Percentiles rank a stretch among this genome's conserved stretches.
Conservation (phyloP, 2,888 invertebrate genomes). For the Leucophora obtusa region DNA sequence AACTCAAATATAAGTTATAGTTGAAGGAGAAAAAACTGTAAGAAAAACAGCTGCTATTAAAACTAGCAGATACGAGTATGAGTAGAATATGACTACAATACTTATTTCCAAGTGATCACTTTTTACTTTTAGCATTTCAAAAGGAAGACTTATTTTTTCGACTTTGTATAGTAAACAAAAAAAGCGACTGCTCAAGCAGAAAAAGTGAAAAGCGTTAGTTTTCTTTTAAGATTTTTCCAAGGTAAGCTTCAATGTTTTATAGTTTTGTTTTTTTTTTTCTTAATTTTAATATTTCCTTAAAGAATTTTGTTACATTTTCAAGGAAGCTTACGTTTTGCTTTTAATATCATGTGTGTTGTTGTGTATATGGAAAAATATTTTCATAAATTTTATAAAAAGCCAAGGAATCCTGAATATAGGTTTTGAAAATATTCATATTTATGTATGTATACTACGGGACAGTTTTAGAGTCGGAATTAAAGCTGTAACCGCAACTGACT, state of each 20-base stretch:
- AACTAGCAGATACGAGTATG: constrained; percentile 35
- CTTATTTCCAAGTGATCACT: constrained; percentile 56
- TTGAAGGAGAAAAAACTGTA: constrained; percentile 31
- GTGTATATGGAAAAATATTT: not conserved
- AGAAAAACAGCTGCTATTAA: constrained; percentile 38
- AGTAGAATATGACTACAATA: constrained; percentile 47
- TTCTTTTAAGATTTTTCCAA: constrained; percentile 44
- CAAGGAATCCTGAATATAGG: no score
- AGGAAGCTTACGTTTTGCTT: not conserved
- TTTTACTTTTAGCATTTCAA: constrained; percentile 44
- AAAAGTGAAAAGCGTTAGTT: constrained; percentile 55
- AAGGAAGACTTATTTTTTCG: constrained; percentile 18
- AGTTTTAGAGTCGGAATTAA: no score
- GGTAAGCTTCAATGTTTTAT: constrained; percentile 12
- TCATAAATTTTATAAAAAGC: no score
- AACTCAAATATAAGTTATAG: constrained; percentile 21
- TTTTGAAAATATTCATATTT: no score
- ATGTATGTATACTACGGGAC: no score
- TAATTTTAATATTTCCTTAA: not conserved
- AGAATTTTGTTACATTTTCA: not conserved
- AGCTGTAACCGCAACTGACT: no score
- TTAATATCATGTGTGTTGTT: not conserved
- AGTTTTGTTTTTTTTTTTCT: not conserved
- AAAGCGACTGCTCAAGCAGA: constrained; percentile 27
- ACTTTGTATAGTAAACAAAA: not conserved